Evolutionary conservation across 1,140 invertebrate species (phyloP), one percentile per base, ranked within the genome.

Genomic region (Tetraneura akinire): DNA sequence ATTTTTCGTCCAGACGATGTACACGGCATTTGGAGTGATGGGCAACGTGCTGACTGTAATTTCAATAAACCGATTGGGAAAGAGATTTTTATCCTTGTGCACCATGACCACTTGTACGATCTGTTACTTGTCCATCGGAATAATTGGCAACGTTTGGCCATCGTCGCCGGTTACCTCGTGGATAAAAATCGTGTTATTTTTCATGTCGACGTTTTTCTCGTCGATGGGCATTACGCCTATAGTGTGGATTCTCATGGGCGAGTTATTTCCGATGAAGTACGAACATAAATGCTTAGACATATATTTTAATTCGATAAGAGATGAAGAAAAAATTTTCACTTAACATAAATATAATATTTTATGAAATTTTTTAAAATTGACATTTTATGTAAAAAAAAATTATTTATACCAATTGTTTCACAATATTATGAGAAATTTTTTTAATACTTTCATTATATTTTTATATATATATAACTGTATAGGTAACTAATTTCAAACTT

Each of bases 181-280:
- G 74, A 60, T 42, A 10, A 78, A 60, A 78, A 42, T 62, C 13
- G 23, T 78, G 10, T 13, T 78, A 16, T 78, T 60, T 8, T 57
- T 78, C 21, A n/a, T 60, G 18, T 45, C 74, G 0, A 62, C 55
- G 1, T 57, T 78, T 45, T 55, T 51, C 3, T 42, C 74, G n/a
- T 62, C 74, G 0, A 29, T 78, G 37, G 74, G 74, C 5, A 60
- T 78, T 14, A 62, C 47, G 55, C 81, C 83, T 10, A 81, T 84
- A n/a, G 81, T 82, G 18, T 84, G 84, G 84, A 81, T 83, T 16
- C 80, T 84, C 9, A 68, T 84, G 29, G 80, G 83, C 5, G 84
- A 84, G 81, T 80, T 84, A 23, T 84, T 84, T 47, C 84, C 84
- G 10, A 64, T 83, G 23, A 83, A 83, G 84, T 84, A 66, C 45